Conservation (phyloP, 1,140 invertebrate species). For the Drosophila paulistorum region DNA sequence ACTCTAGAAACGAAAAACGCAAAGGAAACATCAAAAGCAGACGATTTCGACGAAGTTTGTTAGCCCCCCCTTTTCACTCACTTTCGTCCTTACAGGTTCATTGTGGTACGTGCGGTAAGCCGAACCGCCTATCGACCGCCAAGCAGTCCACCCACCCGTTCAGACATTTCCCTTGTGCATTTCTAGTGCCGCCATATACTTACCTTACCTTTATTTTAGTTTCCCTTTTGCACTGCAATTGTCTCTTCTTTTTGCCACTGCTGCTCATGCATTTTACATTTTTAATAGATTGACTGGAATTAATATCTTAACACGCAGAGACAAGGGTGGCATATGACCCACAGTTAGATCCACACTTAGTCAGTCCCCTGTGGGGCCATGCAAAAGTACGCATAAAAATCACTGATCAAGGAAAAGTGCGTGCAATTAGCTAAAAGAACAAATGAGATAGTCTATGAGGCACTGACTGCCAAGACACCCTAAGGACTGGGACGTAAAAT, state of each 20-base stretch:
- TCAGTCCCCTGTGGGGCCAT: conserved; percentile 6
- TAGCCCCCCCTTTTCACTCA: not conserved
- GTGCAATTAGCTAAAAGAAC: conserved; percentile 72
- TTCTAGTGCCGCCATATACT: conserved; percentile 29
- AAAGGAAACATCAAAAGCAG: conserved; percentile 47
- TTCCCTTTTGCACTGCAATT: conserved; percentile 65
- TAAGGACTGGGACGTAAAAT: not conserved
- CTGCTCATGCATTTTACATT: conserved; percentile 80
- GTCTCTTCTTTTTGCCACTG: conserved; percentile 20
- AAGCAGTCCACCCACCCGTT: conserved; percentile 23
- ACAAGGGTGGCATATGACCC: conserved; percentile 19
- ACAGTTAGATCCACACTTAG: not conserved
- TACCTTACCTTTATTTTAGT: conserved; percentile 17
- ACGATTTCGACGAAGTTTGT: conserved; percentile 28
- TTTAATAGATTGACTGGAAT: conserved; percentile 80
- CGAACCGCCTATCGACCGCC: conserved; percentile 29
- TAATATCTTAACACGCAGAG: conserved; percentile 64
- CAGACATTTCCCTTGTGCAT: conserved; percentile 64
- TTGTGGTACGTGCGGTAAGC: conserved; percentile 59
- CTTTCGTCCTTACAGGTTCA: not conserved
- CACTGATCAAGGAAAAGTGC: conserved; percentile 60
- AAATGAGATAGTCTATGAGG: not conserved
- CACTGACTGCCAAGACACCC: not conserved
- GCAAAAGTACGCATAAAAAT: conserved; percentile 36
- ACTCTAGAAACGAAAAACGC: not conserved